A percentile compares a stretch with the other conserved stretches of the same genome.
Evolutionary conservation across 2,113 vertebrate species (phyloP).

Genomic region (Triplophysa dalaica): DNA sequence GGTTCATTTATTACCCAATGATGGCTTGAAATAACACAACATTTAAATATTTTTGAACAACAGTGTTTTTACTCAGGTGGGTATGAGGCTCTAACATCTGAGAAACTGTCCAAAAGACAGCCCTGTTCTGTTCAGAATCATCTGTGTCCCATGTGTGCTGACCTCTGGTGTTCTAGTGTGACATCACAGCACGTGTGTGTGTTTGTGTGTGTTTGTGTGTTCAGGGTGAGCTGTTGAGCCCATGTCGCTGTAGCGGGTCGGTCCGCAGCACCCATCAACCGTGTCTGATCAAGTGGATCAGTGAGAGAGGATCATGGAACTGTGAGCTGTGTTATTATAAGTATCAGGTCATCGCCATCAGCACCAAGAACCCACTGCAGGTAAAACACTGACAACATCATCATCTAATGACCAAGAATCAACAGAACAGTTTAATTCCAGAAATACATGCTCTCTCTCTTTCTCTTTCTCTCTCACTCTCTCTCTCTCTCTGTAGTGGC

Average conservation of each 20-base stretch:
- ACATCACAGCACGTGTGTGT: slow-evolving; percentile 46
- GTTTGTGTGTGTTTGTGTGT: slow-evolving; percentile 38
- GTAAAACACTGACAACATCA: slow-evolving; percentile 66
- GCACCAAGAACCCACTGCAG: slow-evolving; percentile 99
- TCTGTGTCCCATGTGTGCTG: slow-evolving; percentile 24
- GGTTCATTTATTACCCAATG: too few relatives aligned
- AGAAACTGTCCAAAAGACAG: not conserved
- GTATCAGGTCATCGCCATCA: slow-evolving; percentile 98
- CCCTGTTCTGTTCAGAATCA: not conserved
- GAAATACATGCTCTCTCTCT: not conserved
- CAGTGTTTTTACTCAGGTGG: too few relatives aligned
- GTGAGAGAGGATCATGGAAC: slow-evolving; percentile 96
- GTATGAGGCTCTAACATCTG: too few relatives aligned
- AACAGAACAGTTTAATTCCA: too few relatives aligned
- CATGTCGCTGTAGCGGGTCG: slow-evolving; percentile 92
- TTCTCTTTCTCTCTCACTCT: not conserved
- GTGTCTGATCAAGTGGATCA: slow-evolving; percentile 99
- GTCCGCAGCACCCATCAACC: slow-evolving; percentile 98
- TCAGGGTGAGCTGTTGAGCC: slow-evolving; percentile 96
- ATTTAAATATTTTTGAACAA: too few relatives aligned
- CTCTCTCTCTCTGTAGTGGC: slow-evolving; percentile 81
- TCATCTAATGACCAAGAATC: too few relatives aligned
- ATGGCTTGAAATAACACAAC: too few relatives aligned
- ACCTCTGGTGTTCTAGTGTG: not conserved
- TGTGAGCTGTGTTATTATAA: slow-evolving; percentile 99